Evolutionary conservation across 2,797 vertebrate genomes (phyloP).

Genomic region (Podargus strigoides): DNA sequence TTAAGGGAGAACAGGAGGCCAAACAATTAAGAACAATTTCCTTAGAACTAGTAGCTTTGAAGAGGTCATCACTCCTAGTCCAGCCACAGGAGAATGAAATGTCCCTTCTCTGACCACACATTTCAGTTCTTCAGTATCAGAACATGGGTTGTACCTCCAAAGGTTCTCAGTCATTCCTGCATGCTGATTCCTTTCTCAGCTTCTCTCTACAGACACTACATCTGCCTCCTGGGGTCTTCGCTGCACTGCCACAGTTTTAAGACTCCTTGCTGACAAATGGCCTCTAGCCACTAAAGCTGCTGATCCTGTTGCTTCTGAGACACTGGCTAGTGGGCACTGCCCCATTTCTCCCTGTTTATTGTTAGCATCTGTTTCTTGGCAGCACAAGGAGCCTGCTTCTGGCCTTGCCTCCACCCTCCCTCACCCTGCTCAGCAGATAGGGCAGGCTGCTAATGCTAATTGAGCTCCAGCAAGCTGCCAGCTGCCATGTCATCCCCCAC

Average conservation of each 20-base stretch:
- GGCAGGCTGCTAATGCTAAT: neutral
- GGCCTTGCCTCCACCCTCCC: neutral
- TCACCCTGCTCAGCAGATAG: rapidly evolving
- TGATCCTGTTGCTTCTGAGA: neutral
- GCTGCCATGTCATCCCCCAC: neutral
- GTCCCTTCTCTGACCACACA: rapidly evolving
- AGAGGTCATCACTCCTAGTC: neutral
- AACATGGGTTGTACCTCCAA: neutral
- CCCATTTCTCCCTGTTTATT: neutral
- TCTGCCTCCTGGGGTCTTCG: neutral
- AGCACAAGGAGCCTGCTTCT: neutral
- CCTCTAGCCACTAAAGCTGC: neutral
- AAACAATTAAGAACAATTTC: neutral
- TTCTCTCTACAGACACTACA: neutral
- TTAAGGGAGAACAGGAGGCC: neutral
- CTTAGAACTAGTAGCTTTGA: neutral
- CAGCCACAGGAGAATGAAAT: neutral
- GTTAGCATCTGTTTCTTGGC: neutral
- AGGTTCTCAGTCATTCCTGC: neutral
- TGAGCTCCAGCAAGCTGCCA: neutral
- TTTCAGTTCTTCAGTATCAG: neutral
- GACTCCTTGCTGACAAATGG: neutral
- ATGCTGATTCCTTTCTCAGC: neutral
- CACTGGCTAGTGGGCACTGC: neutral
- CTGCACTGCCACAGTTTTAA: neutral